Evolutionary conservation across 2,113 vertebrate genomes (phyloP), one percentile per base, ranked within the genome.

Genomic region (Callipepla californica): DNA sequence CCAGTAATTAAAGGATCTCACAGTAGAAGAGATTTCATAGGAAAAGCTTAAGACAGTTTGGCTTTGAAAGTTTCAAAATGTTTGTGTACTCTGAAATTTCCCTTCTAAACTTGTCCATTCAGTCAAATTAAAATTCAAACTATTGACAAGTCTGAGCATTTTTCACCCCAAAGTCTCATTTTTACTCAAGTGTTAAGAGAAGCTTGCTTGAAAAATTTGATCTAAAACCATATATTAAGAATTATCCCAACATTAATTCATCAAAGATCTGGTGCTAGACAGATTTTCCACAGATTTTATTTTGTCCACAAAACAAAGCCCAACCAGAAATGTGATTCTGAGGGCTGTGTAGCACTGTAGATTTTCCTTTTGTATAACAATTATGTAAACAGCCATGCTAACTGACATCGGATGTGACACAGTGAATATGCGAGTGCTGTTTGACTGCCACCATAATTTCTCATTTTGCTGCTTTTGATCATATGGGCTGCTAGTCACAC

Each of bases 311-410:
- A 96, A 96, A 95, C 90, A 96, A 97, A 97, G 85, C 75, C 96
- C 40, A 23, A 78, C 83, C 59, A 57, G 81, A 89, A 93, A 68
- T 2, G 26, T 79, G 96, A 95, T 90, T 95, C 80, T 18, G 32
- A 96, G 93, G 91, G 82, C 95, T 95, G 93, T 92, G 97, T 96
- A 96, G 77, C 93, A 87, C 90, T 50, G 88, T 87, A 88, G 96
- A 93, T 97, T 95, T 97, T 91, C 85, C 93, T 91, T 94, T 96
- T 93, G 92, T 97, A 88, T 87, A 95, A 96, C 90, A 95, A 96
- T 97, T 96, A 96, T 59, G 90, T 93, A 90, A 97, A 95, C 94
- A 91, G 2, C 2, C 44, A 25, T 1, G 9, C 81, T 97, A 97
- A 97, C 93, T 96, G 96, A 96, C 86, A 94, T 72, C 4, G 80